Evolutionary conservation across 2,797 vertebrate genomes (phyloP), one percentile per base, ranked within the genome.

Genomic region (Antrozous pallidus): DNA sequence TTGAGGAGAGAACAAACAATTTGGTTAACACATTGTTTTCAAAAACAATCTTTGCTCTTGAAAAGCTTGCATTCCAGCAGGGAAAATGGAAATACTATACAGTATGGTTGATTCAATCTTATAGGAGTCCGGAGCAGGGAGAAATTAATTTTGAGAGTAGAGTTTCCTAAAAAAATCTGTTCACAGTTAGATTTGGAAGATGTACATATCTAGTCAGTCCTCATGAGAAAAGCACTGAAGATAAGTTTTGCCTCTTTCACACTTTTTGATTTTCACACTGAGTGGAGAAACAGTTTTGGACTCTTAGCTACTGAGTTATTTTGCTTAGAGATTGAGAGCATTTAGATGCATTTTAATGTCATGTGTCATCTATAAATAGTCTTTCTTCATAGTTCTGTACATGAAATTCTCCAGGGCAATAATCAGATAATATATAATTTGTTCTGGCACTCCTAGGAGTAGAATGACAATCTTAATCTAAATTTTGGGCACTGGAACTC

Each of bases 1-100:
- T 40, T 69, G 56, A 94, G n/a, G 40, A 45, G 22, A 91, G 80
- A 86, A 70, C 65, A 90, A 92, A 92, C 65, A 61, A 51, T 91
- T 79, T 92, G 33, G n/a, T 56, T 92, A 86, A 65, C 51, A 90
- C 6, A 58, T 2, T 75, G 56, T 77, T 91, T 90, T 91, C 61
- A 61, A 81, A 95, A 95, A 84, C 17, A 80, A 80, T 45, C 36
- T 69, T 69, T 96, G 47, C 54, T 40, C 38, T 90, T 93, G 70
- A 86, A 90, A 89, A 70, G 22, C 49, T 78, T 54, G 26, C 9
- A 47, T 28, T 69, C 26, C 17, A 67, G 45, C 61, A 61, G 33
- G 26, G 71, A 79, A 56, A 69, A 28, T 56, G 8, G 89, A 82
- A 78, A 31, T 47, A 40, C 17, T 31, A 3, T 14, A 14, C 6